Evolutionary conservation across 2,888 invertebrate genomes (phyloP).

Genomic region (Sminthurides aquaticus): DNA sequence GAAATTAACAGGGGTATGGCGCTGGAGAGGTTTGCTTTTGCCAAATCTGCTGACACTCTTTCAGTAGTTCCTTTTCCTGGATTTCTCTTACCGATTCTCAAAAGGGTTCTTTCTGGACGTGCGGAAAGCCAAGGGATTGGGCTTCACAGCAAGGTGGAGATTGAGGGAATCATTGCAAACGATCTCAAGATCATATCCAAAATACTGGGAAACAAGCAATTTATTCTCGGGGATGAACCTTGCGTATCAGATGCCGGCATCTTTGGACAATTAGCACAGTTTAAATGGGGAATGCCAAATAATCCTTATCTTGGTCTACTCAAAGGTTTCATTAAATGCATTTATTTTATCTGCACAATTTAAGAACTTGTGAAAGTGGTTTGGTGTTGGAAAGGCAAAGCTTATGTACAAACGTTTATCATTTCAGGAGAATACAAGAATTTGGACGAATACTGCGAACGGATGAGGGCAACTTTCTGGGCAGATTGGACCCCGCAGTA

Average conservation of each 20-base stretch:
- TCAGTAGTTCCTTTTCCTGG: slow-evolving; percentile 7
- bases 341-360: no score
- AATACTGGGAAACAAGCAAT: slow-evolving; percentile 34
- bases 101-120: not conserved
- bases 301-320: slow-evolving; percentile 40
- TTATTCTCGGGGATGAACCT: slow-evolving; percentile 36
- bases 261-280: slow-evolving; percentile 47
- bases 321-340: slow-evolving; percentile 28
- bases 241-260: slow-evolving; percentile 46
- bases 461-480: slow-evolving; percentile 8
- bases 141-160: slow-evolving; percentile 31
- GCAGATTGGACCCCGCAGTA: slow-evolving; percentile 4
- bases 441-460: slow-evolving; percentile 4
- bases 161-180: slow-evolving; percentile 26
- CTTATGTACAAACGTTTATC: no score
- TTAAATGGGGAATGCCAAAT: slow-evolving; percentile 44
- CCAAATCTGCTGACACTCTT: not conserved
- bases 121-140: slow-evolving; percentile 24
- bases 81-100: not conserved
- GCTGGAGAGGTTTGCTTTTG: slow-evolving; percentile 10
- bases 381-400: no score
- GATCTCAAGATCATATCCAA: slow-evolving; percentile 32
- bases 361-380: no score
- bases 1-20: slow-evolving; percentile 22
- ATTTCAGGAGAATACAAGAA: slow-evolving; percentile 16